Evolutionary conservation across 2,113 vertebrate genomes (phyloP), one percentile per base, ranked within the genome.

Genomic region (Aspiorhynchus laticeps): DNA sequence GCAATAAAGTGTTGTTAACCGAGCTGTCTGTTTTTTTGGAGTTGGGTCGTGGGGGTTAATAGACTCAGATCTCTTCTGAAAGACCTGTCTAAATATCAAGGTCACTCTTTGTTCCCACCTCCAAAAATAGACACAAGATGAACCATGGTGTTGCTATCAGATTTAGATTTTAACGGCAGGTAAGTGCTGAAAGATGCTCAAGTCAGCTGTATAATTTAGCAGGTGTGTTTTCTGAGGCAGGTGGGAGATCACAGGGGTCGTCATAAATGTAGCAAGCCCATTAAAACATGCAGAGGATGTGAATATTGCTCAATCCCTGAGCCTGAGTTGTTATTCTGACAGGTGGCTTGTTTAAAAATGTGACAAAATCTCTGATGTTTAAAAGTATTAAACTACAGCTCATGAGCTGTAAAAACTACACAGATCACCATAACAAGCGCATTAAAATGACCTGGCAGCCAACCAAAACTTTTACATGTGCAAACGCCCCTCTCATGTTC

Each of bases 1-100:
- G 71, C 51, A 87, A 87, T 87, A 87, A 89, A 65, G 33, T 76
- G 63, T 85, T 87, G 67, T 33, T 78, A 69, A 83, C 81, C 7
- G 28, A 73, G 24, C 19, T 21, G 78, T 36, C 46, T 89, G 85
- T 59, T 87, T 79, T 78, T 85, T 87, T 71, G 43, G 56, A 61
- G 65, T 46, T 8, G 33, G 31, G 11, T 69, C 21, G 5, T 33
- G 0, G 61, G 7, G 51, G 76, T 41, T 74, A 74, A 75, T 46
- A 67, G 41, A 81, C 59, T 46, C 14, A 2, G n/a, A 67, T 14
- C 78, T 63, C 78, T 80, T 63, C 74, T 17, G 63, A 48, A 76
- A 76, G 41, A 76, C 12, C 7, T 26, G 53, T 63, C 78, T 61
- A 71, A 48, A 48, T 65, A 51, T 51, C 43, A 71, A 24, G 61